These are phyloP conservation scores for Patella caerulea DNA, from an alignment of 2,888 invertebrate species.

Conservation along the genomic window DNA sequence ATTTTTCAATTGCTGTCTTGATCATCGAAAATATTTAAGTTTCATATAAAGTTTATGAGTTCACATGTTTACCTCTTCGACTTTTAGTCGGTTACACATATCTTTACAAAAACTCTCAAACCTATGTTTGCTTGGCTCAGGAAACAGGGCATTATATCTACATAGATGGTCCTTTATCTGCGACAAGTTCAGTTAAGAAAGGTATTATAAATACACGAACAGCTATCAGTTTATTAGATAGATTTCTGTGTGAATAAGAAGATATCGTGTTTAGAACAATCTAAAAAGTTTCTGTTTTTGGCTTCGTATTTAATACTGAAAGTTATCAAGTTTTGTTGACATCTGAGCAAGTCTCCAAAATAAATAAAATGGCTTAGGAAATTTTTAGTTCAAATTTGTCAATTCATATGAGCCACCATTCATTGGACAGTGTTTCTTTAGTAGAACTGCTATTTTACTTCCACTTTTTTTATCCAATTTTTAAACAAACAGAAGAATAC, in stretches of 20 bases:
- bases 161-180: background rate
- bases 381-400: background rate
- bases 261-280: no score
- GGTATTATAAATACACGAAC: no score
- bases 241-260: no score
- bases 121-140: background rate
- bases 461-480: background rate
- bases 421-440: background rate
- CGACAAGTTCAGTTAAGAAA: no score
- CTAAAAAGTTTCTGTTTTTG: no score
- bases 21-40: no score
- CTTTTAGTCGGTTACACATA: background rate
- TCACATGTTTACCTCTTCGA: background rate
- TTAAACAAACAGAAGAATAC: background rate
- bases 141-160: background rate
- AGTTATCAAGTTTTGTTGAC: background rate
- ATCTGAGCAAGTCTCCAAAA: background rate
- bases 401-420: background rate
- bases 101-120: conserved; percentile 1
- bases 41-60: no score
- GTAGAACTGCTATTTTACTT: background rate
- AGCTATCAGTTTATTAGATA: no score
- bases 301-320: no score
- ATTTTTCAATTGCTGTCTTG: background rate
- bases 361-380: background rate